Percentiles rank a stretch among this genome's conserved stretches.
These are phyloP conservation scores for Callimorpha dominula DNA, from an alignment of 2,888 invertebrate species.

Conservation along the genomic window DNA sequence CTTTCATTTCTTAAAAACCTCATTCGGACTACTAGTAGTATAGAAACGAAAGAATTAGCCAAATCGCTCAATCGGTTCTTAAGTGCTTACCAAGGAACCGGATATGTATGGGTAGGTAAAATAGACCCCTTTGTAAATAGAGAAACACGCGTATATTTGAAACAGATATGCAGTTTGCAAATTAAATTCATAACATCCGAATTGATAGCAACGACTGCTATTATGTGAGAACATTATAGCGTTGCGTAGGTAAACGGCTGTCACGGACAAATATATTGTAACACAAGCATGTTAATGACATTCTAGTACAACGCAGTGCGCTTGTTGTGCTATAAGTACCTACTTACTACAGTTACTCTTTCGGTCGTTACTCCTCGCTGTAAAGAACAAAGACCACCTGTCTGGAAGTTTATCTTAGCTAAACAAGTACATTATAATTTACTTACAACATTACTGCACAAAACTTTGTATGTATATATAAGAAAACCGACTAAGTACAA, in stretches of 20 bases:
- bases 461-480: background rate
- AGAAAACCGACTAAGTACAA: background rate
- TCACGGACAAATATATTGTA: slow-evolving; percentile 58
- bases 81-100: too few species aligned
- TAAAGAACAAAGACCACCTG: slow-evolving; percentile 32
- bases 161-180: background rate
- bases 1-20: too few species aligned
- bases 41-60: too few species aligned
- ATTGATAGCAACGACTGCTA: slow-evolving; percentile 22
- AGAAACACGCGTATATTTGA: background rate
- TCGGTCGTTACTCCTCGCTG: slow-evolving; percentile 42
- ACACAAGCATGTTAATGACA: slow-evolving; percentile 62
- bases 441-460: slow-evolving; percentile 3
- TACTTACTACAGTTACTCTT: slow-evolving; percentile 19
- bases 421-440: slow-evolving; percentile 9
- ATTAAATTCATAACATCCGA: background rate
- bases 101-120: background rate
- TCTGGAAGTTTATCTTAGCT: slow-evolving; percentile 36
- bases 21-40: too few species aligned
- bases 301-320: slow-evolving; percentile 36
- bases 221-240: slow-evolving; percentile 45
- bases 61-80: too few species aligned
- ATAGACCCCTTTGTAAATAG: too few species aligned
- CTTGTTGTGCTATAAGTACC: background rate
- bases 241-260: slow-evolving; percentile 51